Evolutionary conservation across 2,113 vertebrate species (phyloP).

Genomic region (Tetrao urogallus): DNA sequence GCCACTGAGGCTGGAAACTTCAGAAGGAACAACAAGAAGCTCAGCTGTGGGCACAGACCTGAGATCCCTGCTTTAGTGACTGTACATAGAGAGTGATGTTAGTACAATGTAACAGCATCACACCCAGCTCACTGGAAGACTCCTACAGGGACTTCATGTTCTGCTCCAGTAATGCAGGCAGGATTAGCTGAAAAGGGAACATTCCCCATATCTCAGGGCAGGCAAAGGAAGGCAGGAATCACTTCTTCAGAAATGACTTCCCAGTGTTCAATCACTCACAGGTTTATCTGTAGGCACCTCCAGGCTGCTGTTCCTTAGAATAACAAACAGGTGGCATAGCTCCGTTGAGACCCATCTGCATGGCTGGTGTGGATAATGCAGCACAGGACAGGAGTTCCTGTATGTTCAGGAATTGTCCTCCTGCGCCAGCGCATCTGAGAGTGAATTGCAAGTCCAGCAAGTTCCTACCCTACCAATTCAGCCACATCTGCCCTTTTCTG

Average conservation of each 20-base stretch:
- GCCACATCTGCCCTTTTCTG: not conserved
- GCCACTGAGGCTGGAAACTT: not conserved
- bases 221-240: not conserved
- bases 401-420: not conserved
- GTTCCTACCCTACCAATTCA: not conserved
- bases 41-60: not conserved
- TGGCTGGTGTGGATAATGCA: not conserved
- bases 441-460: not conserved
- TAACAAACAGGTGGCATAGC: not conserved
- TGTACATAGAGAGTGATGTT: rapidly evolving
- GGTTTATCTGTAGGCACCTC: not conserved
- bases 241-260: not conserved
- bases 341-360: not conserved
- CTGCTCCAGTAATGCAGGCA: not conserved
- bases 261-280: not conserved
- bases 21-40: not conserved
- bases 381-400: not conserved
- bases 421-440: not conserved
- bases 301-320: not conserved
- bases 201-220: not conserved
- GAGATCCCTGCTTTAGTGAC: not conserved
- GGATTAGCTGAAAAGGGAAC: not conserved
- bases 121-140: rapidly evolving
- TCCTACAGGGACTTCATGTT: not conserved
- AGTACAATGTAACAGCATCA: not conserved